Evolutionary conservation across 2,888 invertebrate species (phyloP).

Genomic region (Mycogona germanica): DNA sequence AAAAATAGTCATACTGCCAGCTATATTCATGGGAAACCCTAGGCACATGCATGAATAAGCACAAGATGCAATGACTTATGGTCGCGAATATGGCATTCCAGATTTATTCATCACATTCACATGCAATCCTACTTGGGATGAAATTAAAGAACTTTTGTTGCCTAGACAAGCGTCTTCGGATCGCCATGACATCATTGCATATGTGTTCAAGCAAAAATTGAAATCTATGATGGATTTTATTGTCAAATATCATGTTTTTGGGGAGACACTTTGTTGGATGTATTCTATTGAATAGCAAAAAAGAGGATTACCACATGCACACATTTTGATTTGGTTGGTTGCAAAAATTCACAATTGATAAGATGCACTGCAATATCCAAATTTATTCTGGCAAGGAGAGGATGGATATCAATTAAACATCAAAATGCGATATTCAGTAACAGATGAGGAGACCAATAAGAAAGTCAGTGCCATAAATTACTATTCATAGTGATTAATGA

Average conservation of each 20-base stretch:
- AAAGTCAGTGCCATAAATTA: too few species aligned
- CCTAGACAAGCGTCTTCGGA: constrained; percentile 25
- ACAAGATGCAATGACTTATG: constrained; percentile 27
- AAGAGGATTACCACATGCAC: constrained; percentile 28
- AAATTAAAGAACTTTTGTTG: constrained; percentile 29
- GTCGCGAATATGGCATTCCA: constrained; percentile 32
- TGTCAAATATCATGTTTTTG: constrained; percentile 23
- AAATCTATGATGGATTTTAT: constrained; percentile 24
- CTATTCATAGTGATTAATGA: background rate
- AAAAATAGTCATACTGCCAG: too few species aligned
- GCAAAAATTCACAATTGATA: too few species aligned
- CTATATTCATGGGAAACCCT: too few species aligned
- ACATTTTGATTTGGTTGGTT: constrained; percentile 25
- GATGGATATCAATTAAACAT: too few species aligned
- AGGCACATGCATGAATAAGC: constrained; percentile 23
- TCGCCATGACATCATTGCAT: too few species aligned
- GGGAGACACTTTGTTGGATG: constrained; percentile 23
- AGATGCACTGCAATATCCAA: too few species aligned
- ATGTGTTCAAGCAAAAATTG: constrained; percentile 27
- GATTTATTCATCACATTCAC: constrained; percentile 24
- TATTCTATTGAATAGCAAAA: constrained; percentile 30
- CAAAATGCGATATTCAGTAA: too few species aligned
- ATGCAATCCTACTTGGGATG: constrained; percentile 25
- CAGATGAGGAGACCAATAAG: too few species aligned
- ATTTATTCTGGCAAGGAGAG: too few species aligned